Conservation (phyloP, 2,113 vertebrate species). For the Calidris pugnax region DNA sequence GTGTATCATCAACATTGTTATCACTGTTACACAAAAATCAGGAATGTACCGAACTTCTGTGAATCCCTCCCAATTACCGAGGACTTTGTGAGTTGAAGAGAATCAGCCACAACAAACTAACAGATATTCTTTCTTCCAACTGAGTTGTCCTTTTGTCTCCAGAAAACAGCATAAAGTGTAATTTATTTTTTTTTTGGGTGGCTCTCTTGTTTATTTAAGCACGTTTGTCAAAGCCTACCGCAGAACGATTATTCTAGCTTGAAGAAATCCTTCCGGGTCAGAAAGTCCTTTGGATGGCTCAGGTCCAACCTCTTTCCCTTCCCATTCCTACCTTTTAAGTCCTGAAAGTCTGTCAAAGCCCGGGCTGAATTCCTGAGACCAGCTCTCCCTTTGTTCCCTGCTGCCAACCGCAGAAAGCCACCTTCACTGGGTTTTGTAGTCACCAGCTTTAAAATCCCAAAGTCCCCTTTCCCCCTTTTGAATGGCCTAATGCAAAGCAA, state of each 20-base stretch:
- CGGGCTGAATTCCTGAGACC: constrained; percentile 63
- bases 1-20: neutral
- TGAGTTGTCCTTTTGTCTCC: constrained; percentile 27
- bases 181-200: neutral
- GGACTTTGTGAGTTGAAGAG: neutral
- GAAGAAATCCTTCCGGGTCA: constrained; percentile 65
- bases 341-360: constrained; percentile 47
- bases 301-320: constrained; percentile 18
- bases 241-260: constrained; percentile 23
- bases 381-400: constrained; percentile 62
- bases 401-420: constrained; percentile 49
- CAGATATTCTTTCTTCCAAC: constrained; percentile 46
- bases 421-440: constrained; percentile 25
- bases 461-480: constrained; percentile 50
- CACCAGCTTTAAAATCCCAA: constrained; percentile 45
- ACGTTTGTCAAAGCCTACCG: neutral
- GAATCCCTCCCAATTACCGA: constrained; percentile 17
- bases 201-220: constrained; percentile 35
- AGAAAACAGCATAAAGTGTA: constrained; percentile 37
- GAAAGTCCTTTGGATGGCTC: constrained; percentile 47
- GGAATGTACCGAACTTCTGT: constrained; percentile 9
- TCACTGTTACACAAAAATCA: neutral
- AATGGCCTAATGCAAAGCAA: constrained; percentile 46
- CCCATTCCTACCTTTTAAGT: constrained; percentile 48
- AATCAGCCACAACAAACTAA: constrained; percentile 24